A percentile compares a stretch with the other conserved stretches of the same genome.
Conservation (phyloP, 1,140 invertebrate species). For the Globodera rostochiensis region DNA sequence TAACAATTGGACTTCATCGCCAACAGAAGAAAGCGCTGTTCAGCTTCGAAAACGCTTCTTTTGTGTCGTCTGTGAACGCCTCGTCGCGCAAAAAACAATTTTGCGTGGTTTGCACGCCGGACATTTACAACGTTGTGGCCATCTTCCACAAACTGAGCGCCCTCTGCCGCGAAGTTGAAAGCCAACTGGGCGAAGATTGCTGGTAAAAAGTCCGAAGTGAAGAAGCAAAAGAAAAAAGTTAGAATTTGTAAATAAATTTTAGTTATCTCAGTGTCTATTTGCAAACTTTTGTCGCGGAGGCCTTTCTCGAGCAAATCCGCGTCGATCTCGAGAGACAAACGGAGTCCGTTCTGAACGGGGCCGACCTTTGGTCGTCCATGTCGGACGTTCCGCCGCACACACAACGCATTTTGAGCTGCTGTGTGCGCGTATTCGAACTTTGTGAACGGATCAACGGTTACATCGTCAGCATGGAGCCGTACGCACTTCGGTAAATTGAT, state of each 20-base stretch:
- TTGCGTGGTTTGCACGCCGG: conserved; percentile 53
- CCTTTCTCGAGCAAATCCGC: conserved; percentile 48
- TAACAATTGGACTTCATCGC: no score
- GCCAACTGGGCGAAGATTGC: conserved; percentile 31
- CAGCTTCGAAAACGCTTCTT: conserved; percentile 57
- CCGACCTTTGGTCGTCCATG: conserved; percentile 50
- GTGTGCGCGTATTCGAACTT: conserved; percentile 51
- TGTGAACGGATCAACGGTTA: conserved; percentile 58
- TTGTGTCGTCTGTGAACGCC: conserved; percentile 43
- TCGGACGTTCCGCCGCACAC: conserved; percentile 40
- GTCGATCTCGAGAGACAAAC: conserved; percentile 52
- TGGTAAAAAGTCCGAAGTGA: background rate
- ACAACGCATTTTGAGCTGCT: conserved; percentile 53
- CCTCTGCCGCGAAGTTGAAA: conserved; percentile 55
- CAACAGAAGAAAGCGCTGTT: conserved; percentile 38
- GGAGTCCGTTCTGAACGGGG: conserved; percentile 41
- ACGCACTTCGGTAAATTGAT: conserved; percentile 41
- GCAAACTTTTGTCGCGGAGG: conserved; percentile 58
- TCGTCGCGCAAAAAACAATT: conserved; percentile 48
- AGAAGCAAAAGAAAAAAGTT: background rate
- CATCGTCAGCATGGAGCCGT: conserved; percentile 55
- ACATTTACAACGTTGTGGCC: conserved; percentile 57
- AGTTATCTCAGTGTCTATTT: conserved; percentile 46
- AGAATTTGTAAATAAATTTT: background rate
- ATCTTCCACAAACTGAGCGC: conserved; percentile 54